Evolutionary conservation across 2,888 invertebrate species (phyloP).

Genomic region (Xanthia togata): DNA sequence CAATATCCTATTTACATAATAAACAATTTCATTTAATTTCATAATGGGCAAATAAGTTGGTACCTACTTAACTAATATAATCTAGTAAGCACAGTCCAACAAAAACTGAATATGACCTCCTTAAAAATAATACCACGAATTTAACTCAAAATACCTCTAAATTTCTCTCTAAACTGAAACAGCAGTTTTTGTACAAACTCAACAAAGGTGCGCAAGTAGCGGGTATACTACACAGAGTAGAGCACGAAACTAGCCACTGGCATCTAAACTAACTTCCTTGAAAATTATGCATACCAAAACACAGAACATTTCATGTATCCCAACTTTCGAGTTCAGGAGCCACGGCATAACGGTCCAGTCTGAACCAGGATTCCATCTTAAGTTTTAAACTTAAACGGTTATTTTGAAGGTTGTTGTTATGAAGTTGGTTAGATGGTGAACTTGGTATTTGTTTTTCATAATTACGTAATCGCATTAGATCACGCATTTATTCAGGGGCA

Average conservation of each 20-base stretch:
- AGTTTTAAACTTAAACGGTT: slow-evolving; percentile 27
- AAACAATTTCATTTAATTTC: too few species aligned
- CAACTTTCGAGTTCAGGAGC: slow-evolving; percentile 31
- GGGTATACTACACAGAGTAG: slow-evolving; percentile 7
- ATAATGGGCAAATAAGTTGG: too few species aligned
- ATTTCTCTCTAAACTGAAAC: slow-evolving; percentile 21
- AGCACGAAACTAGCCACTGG: slow-evolving; percentile 43
- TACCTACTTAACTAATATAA: too few species aligned
- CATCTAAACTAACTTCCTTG: slow-evolving; percentile 50
- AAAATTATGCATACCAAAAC: slow-evolving; percentile 60
- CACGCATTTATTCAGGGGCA: not conserved
- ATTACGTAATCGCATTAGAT: not conserved
- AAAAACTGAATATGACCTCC: not conserved
- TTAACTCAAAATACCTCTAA: slow-evolving; percentile 17
- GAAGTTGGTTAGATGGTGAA: not conserved
- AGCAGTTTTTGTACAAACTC: slow-evolving; percentile 26
- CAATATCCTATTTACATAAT: too few species aligned
- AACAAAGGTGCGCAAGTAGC: slow-evolving; percentile 34
- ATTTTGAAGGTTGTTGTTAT: slow-evolving; percentile 18
- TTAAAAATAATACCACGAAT: not conserved
- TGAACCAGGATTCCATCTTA: slow-evolving; percentile 29
- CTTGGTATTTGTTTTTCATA: not conserved
- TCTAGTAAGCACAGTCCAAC: not conserved
- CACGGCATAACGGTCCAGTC: slow-evolving; percentile 35
- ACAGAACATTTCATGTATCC: slow-evolving; percentile 49